Evolutionary conservation across 2,113 vertebrate genomes (phyloP), one percentile per base, ranked within the genome.

Genomic region (Clupea harengus): DNA sequence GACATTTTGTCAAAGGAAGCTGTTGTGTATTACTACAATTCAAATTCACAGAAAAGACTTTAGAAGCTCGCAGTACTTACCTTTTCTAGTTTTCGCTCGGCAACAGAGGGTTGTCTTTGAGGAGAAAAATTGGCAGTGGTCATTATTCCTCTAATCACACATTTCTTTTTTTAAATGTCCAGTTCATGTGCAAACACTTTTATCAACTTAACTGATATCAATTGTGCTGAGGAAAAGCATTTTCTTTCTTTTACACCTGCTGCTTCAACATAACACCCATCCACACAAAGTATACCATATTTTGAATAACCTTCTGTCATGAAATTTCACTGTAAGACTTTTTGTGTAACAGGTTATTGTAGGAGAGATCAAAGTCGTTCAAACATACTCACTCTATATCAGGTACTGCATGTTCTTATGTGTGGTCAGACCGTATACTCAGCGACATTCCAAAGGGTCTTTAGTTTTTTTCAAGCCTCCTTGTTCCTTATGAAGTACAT

Each of bases 361-460:
- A 4, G 28, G 32, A 39, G 3, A 18, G 25, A 78, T 39, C 72
- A 78, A 60, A 60, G 72, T 15, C 28, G 39, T 78, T 39, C 72
- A 13, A 39, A 13, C 28, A 32, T 78, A 78, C 72, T 78, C 28
- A 78, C 72, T 78, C 72, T 78, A 39, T 78, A 32, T 78, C 72
- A 78, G 72, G 72, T 18, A 13, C 72, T 78, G 72, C 72, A 78
- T 78, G 72, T 39, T 78, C 72, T 78, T 78, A 78, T 17, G 72
- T 78, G 28, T 78, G 72, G 64, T 72, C 64, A 17, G 72, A 17
- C 39, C 32, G 72, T 32, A 78, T 32, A 32, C 32, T 32, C 72
- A 78, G 72, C 4, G 72, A 78, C 72, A 78, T 78, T 78, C 72
- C 72, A 78, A 78, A 78, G 72, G 72, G 72, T 78, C 72, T 78